phyloP scores from a whole-genome alignment of 2,888 invertebrate genomes.

The Microplitis deprimator region DNA sequence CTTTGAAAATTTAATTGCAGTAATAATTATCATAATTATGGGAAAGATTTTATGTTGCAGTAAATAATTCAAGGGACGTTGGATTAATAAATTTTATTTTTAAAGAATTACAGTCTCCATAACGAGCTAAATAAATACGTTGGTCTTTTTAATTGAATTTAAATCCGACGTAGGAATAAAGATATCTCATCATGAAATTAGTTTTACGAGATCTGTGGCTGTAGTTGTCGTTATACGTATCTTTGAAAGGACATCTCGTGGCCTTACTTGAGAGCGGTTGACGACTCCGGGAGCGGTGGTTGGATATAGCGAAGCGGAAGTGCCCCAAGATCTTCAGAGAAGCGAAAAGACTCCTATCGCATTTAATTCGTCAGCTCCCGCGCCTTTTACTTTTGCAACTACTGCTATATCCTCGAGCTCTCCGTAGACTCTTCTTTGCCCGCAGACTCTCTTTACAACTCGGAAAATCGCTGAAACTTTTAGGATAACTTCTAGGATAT shows the following conservation, averaged over 20 bases:
- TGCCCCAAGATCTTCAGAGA: slow-evolving; percentile 7
- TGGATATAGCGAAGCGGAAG: slow-evolving; percentile 12
- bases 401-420: no score
- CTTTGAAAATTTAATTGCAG: no score
- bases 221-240: slow-evolving; percentile 12
- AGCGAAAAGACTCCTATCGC: neutral
- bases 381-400: no score
- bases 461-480: neutral
- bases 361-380: neutral
- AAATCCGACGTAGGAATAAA: neutral
- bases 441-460: no score
- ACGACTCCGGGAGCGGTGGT: neutral
- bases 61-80: no score
- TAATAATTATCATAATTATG: no score
- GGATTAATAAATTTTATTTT: no score
- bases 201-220: slow-evolving; percentile 7
- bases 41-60: no score
- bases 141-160: slow-evolving; percentile 12
- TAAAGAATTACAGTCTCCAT: neutral
- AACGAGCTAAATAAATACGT: neutral
- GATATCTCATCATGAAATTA: slow-evolving; percentile 18
- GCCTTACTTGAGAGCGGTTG: neutral
- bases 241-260: slow-evolving; percentile 27
- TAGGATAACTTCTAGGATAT: slow-evolving; percentile 47
- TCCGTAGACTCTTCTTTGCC: no score